Base-by-base conservation (phyloP, 2,113 vertebrate genomes). In the Catagonus wagneri region DNA sequence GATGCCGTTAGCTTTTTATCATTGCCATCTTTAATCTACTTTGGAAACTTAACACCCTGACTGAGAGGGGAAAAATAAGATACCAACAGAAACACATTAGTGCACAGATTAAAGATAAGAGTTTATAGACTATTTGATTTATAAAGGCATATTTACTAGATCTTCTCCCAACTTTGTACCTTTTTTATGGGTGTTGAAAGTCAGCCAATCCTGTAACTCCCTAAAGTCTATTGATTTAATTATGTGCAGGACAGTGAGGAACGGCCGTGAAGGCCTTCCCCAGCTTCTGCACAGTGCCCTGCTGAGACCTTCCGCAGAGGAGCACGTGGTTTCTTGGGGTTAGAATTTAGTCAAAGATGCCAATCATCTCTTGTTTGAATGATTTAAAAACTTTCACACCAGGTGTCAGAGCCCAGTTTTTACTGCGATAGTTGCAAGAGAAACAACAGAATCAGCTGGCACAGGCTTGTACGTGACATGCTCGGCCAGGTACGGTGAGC, bases 31-130 rank as follows among this genome's bases (percentile, higher is more conserved):
- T 87, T 83, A 54, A 83, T 65, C 52, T 90, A 56, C 25, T 29
- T 68, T 89, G 86, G 89, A 78, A 85, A 93, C 39, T 81, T 89
- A 85, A 85, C 32, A 71, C 80, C 29, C 71, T 75, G 32, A 80
- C 27, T 50, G 9, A 93, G 19, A 83, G 32, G 29, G 32, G 32
- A 94, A 93, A 93, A 93, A 83, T 25, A 56, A 74, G 91, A 68
- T 84, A 85, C 44, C 68, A 93, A 9, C 32, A 81, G 34, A 83
- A 74, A 15, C 50, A 17, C 27, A 36, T 44, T n/a, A 63, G 25
- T 20, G 32, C 39, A 20, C 34, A 89, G 60, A 86, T 86, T 52
- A 69, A 89, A 91, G 91, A 89, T 72, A 79, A 90, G 88, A 32
- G 32, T 32, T 86, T 89, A 50, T 13, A 25, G 58, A 60, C 68